These are phyloP conservation scores for Turdus rufiventris DNA, from an alignment of 2,113 vertebrate genomes.

Conservation along the genomic window DNA sequence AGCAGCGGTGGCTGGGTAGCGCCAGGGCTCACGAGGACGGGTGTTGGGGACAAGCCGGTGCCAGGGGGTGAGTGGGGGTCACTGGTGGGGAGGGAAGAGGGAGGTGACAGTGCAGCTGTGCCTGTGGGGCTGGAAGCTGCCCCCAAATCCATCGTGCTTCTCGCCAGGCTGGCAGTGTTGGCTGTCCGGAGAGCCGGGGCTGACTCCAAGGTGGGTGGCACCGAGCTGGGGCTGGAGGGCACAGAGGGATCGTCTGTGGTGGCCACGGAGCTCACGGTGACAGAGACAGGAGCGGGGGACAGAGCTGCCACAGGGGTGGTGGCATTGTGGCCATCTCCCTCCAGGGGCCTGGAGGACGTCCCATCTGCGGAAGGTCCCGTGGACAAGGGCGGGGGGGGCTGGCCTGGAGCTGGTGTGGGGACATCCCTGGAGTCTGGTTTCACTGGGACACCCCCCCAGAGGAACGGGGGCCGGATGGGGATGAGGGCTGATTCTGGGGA, in stretches of 20 bases:
- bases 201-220: background rate
- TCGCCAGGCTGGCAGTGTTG: background rate
- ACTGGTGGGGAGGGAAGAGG: background rate
- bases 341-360: background rate
- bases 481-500: fast-evolving
- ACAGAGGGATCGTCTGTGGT: fast-evolving
- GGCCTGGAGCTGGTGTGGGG: background rate
- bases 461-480: background rate
- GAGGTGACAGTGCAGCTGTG: fast-evolving
- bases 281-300: background rate
- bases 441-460: background rate
- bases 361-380: fast-evolving
- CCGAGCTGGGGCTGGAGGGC: background rate
- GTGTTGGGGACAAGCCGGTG: fast-evolving
- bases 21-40: fast-evolving
- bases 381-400: background rate
- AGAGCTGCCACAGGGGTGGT: fast-evolving
- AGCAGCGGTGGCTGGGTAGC: background rate
- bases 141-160: background rate
- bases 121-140: background rate
- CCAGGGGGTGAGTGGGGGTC: background rate
- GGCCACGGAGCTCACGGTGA: fast-evolving
- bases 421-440: background rate
- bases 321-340: background rate
- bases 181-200: background rate